phyloP scores from a whole-genome alignment of 1,140 invertebrate genomes.

The Gryon sp. region DNA sequence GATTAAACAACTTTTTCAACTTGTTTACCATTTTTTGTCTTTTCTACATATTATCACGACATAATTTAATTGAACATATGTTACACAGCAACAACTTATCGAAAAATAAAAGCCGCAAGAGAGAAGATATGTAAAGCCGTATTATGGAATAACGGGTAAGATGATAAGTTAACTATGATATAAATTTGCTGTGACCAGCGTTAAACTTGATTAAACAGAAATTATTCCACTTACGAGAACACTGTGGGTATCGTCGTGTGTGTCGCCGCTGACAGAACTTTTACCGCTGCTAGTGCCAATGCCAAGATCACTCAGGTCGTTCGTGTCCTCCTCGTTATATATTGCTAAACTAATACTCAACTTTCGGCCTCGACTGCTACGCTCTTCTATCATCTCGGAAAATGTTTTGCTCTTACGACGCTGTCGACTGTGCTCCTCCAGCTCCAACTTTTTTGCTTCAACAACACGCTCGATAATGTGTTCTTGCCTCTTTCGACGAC shows the following conservation, averaged over 20 bases:
- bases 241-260: conserved; percentile 86
- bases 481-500: conserved; percentile 92
- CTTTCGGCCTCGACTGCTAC: conserved; percentile 81
- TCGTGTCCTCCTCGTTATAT: conserved; percentile 88
- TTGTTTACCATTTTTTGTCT: too few relatives aligned
- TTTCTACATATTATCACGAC: too few relatives aligned
- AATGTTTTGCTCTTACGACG: conserved; percentile 93
- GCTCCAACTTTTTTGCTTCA: conserved; percentile 91
- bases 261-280: conserved; percentile 85
- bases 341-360: conserved; percentile 83
- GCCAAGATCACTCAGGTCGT: conserved; percentile 90
- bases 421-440: conserved; percentile 86
- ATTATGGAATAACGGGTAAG: conserved; percentile 20
- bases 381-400: conserved; percentile 95
- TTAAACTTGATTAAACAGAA: conserved; percentile 29
- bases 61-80: too few relatives aligned
- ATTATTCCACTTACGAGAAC: conserved; percentile 81
- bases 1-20: too few relatives aligned
- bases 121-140: conserved; percentile 23
- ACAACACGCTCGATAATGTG: conserved; percentile 93
- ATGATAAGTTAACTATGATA: conserved; percentile 23
- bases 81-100: background rate
- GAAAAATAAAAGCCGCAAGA: conserved; percentile 14
- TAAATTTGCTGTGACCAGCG: conserved; percentile 10
- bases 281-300: conserved; percentile 88